Evolutionary conservation across 2,797 vertebrate genomes (phyloP).

Genomic region (Xiphophorus birchmanni): DNA sequence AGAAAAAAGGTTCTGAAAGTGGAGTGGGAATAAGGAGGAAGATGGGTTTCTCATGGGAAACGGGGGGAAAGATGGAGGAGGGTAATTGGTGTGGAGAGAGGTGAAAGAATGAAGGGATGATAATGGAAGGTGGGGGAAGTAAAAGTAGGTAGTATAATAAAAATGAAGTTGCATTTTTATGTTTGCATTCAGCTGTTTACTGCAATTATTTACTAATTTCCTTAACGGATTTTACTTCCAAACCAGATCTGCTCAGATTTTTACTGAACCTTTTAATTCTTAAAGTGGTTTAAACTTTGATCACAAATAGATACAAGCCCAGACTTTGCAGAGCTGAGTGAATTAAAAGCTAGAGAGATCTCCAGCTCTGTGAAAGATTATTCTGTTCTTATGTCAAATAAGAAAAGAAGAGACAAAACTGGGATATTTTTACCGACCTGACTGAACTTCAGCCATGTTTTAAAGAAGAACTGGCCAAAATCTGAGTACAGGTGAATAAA

Average conservation of each 20-base stretch:
- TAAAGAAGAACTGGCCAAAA: background rate
- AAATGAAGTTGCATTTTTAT: background rate
- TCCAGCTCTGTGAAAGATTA: background rate
- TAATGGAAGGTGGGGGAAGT: background rate
- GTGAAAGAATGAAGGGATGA: background rate
- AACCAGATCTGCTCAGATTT: background rate
- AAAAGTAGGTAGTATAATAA: background rate
- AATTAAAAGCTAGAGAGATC: background rate
- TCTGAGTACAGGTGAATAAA: background rate
- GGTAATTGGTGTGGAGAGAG: background rate
- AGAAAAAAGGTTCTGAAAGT: conserved; percentile 2
- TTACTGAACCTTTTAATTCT: background rate
- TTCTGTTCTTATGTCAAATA: background rate
- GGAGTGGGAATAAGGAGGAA: background rate
- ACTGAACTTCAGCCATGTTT: too few species aligned
- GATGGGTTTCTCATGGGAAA: conserved; percentile 5
- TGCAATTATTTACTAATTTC: background rate
- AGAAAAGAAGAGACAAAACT: background rate
- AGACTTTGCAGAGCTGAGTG: background rate
- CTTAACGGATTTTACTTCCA: background rate
- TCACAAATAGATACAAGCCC: background rate
- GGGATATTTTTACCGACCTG: background rate
- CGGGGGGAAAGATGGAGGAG: background rate
- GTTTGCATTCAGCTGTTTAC: background rate
- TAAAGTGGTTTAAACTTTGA: too few species aligned